Evolutionary conservation across 2,113 vertebrate species (phyloP), one percentile per base, ranked within the genome.

Genomic region (Montifringilla adamsi): DNA sequence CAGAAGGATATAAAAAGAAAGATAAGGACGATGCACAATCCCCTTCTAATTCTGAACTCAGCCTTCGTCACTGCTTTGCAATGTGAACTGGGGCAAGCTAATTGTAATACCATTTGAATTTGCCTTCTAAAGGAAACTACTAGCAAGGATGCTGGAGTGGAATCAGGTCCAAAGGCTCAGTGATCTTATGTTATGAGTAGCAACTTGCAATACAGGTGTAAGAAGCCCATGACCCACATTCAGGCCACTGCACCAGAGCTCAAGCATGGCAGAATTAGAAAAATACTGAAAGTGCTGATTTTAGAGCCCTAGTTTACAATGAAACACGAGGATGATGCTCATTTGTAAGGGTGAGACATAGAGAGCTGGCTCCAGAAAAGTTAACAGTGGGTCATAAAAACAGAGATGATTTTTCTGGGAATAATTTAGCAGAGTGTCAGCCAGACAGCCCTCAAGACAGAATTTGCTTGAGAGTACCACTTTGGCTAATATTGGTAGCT

Each of bases 21-120:
- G 67, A 63, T 69, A 87, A 94, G 78, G 72, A 83, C 37, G 64
- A 76, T 74, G 66, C 46, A 82, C 41, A 95, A 91, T 94, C 67
- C 70, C 58, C 59, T 84, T 90, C 78, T 94, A 95, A 82, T 93
- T 94, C 87, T 83, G 59, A 90, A 85, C 81, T 77, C 13, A 11
- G 59, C 52, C 59, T 86, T 90, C 2, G 0, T 90, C 78, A 93
- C 55, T 60, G 75, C 55, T 91, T 74, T 90, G 69, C 72, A 90
- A 19, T 80, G 68, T 70, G 63, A 95, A 87, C 59, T 70, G 50
- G 90, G 78, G 50, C 55, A 85, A 80, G 33, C 33, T 73, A 80
- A 83, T 84, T 93, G 92, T 35, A 78, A 93, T 37, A 64, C n/a
- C 23, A 55, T 79, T 58, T 78, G 70, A 84, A 91, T 84, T 69